A percentile compares a stretch with the other conserved stretches of the same genome.
Evolutionary conservation across 2,113 vertebrate species (phyloP).

Genomic region (Sminthopsis crassicaudata): DNA sequence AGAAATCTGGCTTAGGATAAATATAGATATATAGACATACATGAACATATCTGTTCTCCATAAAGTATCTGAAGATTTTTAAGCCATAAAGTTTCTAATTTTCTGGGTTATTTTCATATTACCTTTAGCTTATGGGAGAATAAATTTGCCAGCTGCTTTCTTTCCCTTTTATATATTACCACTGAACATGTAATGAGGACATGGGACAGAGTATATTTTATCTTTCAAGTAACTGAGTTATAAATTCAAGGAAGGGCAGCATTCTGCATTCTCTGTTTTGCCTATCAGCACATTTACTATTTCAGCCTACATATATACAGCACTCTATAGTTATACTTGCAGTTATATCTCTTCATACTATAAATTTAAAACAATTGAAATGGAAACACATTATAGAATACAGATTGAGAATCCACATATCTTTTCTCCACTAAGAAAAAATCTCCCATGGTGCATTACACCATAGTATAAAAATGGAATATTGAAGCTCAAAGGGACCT

Average conservation of each 20-base stretch:
- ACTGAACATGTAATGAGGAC: neutral
- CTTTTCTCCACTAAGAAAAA: neutral
- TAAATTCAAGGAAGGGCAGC: constrained; percentile 57
- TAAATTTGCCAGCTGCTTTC: constrained; percentile 32
- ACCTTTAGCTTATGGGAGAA: constrained; percentile 45
- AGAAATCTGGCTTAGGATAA: constrained; percentile 24
- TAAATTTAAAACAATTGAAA: constrained; percentile 53
- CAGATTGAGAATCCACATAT: neutral
- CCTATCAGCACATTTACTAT: constrained; percentile 56
- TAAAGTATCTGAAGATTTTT: constrained; percentile 22
- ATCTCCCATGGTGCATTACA: constrained; percentile 27
- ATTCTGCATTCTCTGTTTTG: constrained; percentile 45
- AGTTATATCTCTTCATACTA: constrained; percentile 27
- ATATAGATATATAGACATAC: neutral
- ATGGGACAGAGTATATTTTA: constrained; percentile 54
- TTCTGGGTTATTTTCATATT: constrained; percentile 57
- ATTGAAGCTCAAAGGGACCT: constrained; percentile 8
- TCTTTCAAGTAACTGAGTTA: constrained; percentile 69
- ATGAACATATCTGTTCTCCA: neutral
- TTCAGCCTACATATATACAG: constrained; percentile 56
- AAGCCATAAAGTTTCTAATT: constrained; percentile 21
- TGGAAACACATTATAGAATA: constrained; percentile 21
- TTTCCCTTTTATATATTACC: constrained; percentile 28
- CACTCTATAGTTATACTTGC: constrained; percentile 42
- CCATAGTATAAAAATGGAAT: constrained; percentile 52